Conservation (phyloP, 2,888 invertebrate genomes). For the Capitulum mitella region DNA sequence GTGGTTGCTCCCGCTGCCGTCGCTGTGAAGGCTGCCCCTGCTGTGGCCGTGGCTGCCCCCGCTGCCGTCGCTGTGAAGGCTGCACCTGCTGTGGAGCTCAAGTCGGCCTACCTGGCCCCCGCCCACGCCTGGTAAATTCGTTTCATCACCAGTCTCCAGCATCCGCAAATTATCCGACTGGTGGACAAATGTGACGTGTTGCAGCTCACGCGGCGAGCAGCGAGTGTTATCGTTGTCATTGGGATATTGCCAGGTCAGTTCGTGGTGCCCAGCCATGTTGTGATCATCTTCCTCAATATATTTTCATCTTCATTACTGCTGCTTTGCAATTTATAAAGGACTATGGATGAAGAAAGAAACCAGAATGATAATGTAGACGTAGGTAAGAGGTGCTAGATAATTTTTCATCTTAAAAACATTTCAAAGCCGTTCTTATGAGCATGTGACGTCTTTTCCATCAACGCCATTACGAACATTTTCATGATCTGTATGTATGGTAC, state of each 20-base stretch:
- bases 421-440: no score
- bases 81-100: background rate
- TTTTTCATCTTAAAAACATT: no score
- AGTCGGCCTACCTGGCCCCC: background rate
- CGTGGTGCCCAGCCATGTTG: background rate
- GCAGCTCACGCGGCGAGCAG: background rate
- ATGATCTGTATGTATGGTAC: no score
- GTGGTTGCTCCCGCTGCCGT: background rate
- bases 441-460: no score
- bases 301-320: background rate
- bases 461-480: no score
- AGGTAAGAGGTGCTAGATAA: no score
- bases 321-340: no score
- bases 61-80: background rate
- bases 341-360: no score
- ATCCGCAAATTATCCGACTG: no score
- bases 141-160: no score
- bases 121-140: background rate
- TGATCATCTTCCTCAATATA: conserved; percentile 11
- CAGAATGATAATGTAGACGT: no score
- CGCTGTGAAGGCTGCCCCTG: background rate
- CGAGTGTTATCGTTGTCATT: background rate
- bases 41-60: background rate
- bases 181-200: background rate
- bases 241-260: background rate